Conservation (phyloP, 2,797 vertebrate genomes). For the Morus bassanus region DNA sequence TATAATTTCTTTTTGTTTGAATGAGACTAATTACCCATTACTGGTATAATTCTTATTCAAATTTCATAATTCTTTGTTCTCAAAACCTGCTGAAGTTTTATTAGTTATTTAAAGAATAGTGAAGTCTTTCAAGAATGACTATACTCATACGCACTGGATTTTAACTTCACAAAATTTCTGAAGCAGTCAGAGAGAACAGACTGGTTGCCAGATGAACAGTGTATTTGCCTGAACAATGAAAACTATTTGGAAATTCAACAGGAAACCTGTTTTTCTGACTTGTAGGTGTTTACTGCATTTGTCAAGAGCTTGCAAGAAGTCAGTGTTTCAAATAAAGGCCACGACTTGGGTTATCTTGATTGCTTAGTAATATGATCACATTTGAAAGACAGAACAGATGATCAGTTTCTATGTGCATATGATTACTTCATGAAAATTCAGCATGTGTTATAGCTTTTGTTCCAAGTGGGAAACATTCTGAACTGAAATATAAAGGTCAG, state of each 20-base stretch:
- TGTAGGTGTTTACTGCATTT: background rate
- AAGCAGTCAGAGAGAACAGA: background rate
- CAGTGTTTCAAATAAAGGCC: background rate
- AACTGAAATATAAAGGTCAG: background rate
- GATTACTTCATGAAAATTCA: background rate
- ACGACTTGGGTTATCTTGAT: background rate
- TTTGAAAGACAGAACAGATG: background rate
- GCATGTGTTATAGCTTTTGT: background rate
- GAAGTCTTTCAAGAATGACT: background rate
- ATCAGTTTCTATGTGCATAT: background rate
- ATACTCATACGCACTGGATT: background rate
- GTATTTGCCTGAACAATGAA: background rate
- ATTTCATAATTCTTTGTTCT: background rate
- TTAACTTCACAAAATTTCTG: background rate
- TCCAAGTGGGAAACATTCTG: background rate
- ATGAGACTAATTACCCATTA: background rate
- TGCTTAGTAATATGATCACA: background rate
- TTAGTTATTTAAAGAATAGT: background rate
- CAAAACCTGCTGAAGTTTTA: background rate
- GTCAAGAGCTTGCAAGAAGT: background rate
- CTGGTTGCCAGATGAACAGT: background rate
- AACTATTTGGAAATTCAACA: background rate
- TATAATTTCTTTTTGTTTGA: background rate
- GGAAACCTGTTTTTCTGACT: background rate
- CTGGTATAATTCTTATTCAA: background rate